Evolutionary conservation across 2,797 vertebrate genomes (phyloP), one percentile per base, ranked within the genome.

Genomic region (Neosilurus hyrtlii): DNA sequence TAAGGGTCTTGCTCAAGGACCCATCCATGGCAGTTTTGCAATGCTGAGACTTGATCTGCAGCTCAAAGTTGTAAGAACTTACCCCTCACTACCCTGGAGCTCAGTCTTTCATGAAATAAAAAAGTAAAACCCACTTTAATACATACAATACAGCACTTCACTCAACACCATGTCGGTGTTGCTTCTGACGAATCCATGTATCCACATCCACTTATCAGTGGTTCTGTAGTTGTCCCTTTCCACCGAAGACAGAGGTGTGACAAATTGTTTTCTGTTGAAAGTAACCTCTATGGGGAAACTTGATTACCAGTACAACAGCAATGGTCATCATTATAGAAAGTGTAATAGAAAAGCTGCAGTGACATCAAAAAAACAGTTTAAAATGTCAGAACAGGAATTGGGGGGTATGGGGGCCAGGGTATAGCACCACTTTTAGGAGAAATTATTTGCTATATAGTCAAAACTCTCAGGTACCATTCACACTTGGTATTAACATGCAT

Each of bases 1-100:
- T 63, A 78, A 63, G n/a, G 37, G 37, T 78, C 61, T 51, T 51
- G 37, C 59, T 62, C 57, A 62, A 49, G 22, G 57, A 62, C 59
- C 37, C 35, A 49, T 77, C 56, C n/a, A 62, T 77, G 75, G 35
- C 14, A 16, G 59, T 57, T 63, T 63, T 35, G 37, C 59, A 51
- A 15, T 63, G 73, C 20, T 76, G 61, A 51, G 9, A 75, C 57
- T 59, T 37, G 30, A 75, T 75, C 52, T 20, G 2, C 24, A 22
- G 54, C 73, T 61, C 56, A 59, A 59, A 14, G 9, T 37, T n/a
- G 11, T 62, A 49, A 62, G 22, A 57, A 49, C 57, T 62, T 24
- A 43, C 20, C 56, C 52, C 6, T 14, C 52, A 73, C 51, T 73
- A 56, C 3, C 20, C 35, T 30, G 30, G 30, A 30, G 30, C 30